These are phyloP conservation scores for Apocrypta bakeri DNA, from an alignment of 1,140 invertebrate species.

Conservation along the genomic window DNA sequence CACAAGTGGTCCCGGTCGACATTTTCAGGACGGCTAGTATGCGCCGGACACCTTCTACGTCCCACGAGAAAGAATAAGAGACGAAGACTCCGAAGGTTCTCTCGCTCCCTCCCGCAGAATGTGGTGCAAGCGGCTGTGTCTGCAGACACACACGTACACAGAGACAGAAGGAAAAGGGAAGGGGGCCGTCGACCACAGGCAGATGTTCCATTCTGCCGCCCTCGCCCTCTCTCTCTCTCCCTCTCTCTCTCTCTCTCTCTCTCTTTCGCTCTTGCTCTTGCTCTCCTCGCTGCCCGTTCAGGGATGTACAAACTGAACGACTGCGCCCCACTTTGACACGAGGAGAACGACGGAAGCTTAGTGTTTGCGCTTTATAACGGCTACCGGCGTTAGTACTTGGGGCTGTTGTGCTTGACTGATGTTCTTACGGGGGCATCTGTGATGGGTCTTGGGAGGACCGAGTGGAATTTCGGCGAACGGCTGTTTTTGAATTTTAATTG, in stretches of 20 bases:
- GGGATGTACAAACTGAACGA: constrained; percentile 64
- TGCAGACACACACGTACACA: not conserved
- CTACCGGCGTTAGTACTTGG: constrained; percentile 24
- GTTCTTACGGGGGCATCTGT: not conserved
- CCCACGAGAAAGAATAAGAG: constrained; percentile 31
- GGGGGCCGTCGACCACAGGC: constrained; percentile 64
- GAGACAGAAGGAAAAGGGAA: constrained; percentile 46
- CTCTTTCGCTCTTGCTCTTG: constrained; percentile 45
- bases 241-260: constrained; percentile 40
- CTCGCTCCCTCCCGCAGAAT: constrained; percentile 53
- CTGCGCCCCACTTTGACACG: constrained; percentile 49
- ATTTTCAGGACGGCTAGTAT: constrained; percentile 59
- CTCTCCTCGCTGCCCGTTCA: constrained; percentile 48
- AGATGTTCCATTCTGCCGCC: constrained; percentile 72
- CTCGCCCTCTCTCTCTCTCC: constrained; percentile 45
- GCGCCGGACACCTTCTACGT: constrained; percentile 19
- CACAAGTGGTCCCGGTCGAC: constrained; percentile 44
- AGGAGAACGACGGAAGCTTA: constrained; percentile 51
- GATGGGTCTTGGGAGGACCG: constrained; percentile 31
- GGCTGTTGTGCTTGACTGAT: constrained; percentile 7
- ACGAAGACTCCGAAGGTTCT: constrained; percentile 8
- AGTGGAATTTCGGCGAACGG: not conserved
- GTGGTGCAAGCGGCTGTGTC: constrained; percentile 58
- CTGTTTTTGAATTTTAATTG: not conserved
- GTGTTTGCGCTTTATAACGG: constrained; percentile 26